Base-by-base conservation (phyloP, 2,888 invertebrate genomes). In the Orthosia cruda region DNA sequence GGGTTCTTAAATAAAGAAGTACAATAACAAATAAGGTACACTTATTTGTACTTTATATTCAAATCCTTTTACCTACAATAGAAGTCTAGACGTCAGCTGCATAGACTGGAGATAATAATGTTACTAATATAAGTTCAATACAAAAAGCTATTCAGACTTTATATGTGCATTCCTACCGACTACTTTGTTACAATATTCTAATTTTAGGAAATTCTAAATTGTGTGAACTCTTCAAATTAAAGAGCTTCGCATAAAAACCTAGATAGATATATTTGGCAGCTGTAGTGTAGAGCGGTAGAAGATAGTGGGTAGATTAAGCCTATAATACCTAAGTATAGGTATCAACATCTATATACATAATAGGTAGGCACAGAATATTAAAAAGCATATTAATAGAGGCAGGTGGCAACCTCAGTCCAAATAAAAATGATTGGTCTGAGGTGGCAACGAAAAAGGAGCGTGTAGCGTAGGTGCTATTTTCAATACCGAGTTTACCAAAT, bases 51-150 rank as follows among this genome's bases (percentile, higher is more conserved):
- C n/a, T 70, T 55, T 55, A 15, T 9, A 54, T 69, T 47, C 16
- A 69, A 71, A 55, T 70, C 32, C 15, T 49, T 71, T 47, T 40
- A 23, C 4, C 2, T 47, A n/a, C 54, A 71, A 32, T 47, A 57
- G 32, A 57, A 71, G 71, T 71, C 47, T 71, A 49, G 47, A 55
- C 47, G 18, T 23, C 45, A 50, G 12, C 50, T 52, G 3, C 20
- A 50, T 50, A 40, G 40, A 40, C 9, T 40, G 40, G 0, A 40
- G 1, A 40, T 40, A 40, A n/a, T n/a, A n/a, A n/a, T 40, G 40
- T 40, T 40, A 40, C 40, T 40, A 40, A 40, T 45, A n/a, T 40
- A 55, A 45, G 40, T n/a, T 40, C 45, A 45, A n/a, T 65, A 20
- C 18, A 20, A 65, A 64, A 65, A 49, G 9, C 13, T 68, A 15